Evolutionary conservation across 2,113 vertebrate genomes (phyloP), one percentile per base, ranked within the genome.

Genomic region (Mormyrus lacerda): DNA sequence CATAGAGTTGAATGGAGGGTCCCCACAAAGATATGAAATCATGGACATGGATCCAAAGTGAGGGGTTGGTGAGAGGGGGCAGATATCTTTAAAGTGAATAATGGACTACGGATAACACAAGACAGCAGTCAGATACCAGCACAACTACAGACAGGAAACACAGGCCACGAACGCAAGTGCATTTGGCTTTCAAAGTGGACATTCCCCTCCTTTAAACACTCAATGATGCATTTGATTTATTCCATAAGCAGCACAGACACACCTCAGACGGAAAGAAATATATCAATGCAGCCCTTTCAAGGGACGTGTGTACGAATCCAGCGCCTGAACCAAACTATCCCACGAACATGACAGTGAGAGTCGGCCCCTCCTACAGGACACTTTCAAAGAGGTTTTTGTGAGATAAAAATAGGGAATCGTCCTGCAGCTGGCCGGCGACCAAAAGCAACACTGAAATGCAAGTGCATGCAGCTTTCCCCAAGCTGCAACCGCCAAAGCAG

Each of bases 301-400:
- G 27, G 44, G 82, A n/a, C 39, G 1, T 10, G 21, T 84, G 42
- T n/a, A 47, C 4, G 6, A n/a, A 84, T 45, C 82, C 19, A 84
- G 82, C 82, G 3, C 8, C 44, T 47, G 82, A 47, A 84, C 82
- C 73, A 79, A 42, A 84, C 82, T 45, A 24, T 84, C 44, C 82
- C 82, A 42, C 31, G 35, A 5, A 42, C 73, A 19, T 2, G 17
- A 35, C 35, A 42, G 73, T 79, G 73, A 42, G 73, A 79, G 4
- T 6, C 3, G 4, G 73, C 35, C 73, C 73, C 73, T 79, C 73
- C 35, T 42, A 3, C 13, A 79, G 73, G 73, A 79, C 73, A 42
- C 42, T 24, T 84, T 44, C 79, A 84, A 84, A 84, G 82, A 84
- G 82, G 17, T 84, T 84, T 84, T 84, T 84, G 21, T 84, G 39